phyloP scores from a whole-genome alignment of 1,140 invertebrate species.

The Pissodes strobi region DNA sequence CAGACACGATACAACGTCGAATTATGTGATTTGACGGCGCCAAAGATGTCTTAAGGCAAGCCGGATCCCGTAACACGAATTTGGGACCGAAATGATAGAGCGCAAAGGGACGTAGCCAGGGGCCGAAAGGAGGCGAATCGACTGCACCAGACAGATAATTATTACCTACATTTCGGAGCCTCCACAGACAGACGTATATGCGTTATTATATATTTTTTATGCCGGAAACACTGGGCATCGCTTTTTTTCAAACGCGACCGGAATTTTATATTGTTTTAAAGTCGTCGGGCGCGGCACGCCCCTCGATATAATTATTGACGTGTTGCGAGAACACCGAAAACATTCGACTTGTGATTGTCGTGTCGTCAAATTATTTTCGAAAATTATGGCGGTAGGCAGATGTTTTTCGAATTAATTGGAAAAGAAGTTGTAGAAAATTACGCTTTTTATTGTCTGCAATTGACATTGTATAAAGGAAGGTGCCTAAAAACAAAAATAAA shows the following conservation, averaged over 20 bases:
- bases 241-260: conserved; percentile 37
- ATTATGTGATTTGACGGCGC: conserved; percentile 19
- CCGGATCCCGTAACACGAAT: conserved; percentile 17
- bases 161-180: conserved; percentile 42
- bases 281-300: neutral
- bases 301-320: neutral
- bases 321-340: too few relatives aligned
- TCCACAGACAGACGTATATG: conserved; percentile 38
- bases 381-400: too few relatives aligned
- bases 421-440: too few relatives aligned
- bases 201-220: conserved; percentile 51
- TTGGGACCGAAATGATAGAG: conserved; percentile 41
- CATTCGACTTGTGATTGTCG: too few relatives aligned
- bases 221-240: conserved; percentile 45
- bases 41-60: conserved; percentile 11
- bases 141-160: conserved; percentile 47
- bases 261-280: conserved; percentile 29
- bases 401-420: too few relatives aligned
- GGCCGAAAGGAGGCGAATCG: conserved; percentile 25
- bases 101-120: conserved; percentile 37
- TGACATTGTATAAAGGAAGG: too few relatives aligned
- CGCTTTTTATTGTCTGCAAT: too few relatives aligned
- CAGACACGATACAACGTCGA: neutral
- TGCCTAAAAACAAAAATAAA: too few relatives aligned
- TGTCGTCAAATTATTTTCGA: too few relatives aligned